Base-by-base conservation (phyloP, 2,888 invertebrate species). In the Chymomyza fuscimana region DNA sequence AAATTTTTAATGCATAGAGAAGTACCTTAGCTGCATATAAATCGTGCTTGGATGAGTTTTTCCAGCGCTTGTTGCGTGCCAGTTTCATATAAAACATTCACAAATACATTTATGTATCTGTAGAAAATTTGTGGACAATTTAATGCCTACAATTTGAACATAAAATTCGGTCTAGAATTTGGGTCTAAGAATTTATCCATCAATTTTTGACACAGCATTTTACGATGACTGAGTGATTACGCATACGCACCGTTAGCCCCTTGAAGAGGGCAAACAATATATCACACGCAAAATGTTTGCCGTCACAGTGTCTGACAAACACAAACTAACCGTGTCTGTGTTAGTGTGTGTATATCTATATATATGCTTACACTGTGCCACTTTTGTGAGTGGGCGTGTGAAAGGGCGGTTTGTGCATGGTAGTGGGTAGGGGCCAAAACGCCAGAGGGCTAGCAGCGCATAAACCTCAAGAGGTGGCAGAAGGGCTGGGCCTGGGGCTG, bases 231-330 rank as follows among this genome's bases (percentile, higher is more conserved):
- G 40, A 46, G 3, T 46, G 40, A 46, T 46, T 72, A 73, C 78
- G 72, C 73, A 85, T 74, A 74, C 68, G 85, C 78, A 59, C 22
- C 29, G 25, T 75, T 46, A 2, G 40, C 40, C 40, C 40, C 12
- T 46, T 46, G 40, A 46, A 4, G 40, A 46, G 40, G 12, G 40
- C 40, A 46, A 46, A 46, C 40, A 46, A 46, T 46, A 12, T 46
- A 46, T 46, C 40, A 46, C 40, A 46, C 40, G 40, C 52, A 19
- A 32, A 50, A 16, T 60, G 52, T 65, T 65, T 69, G 82, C 77
- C 87, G 83, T 73, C 87, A 71, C 65, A 67, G n/a, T n/a, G 86
- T 87, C 60, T 72, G 40, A 74, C 63, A 25, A 58, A 58, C 9
- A 22, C 9, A 16, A 16, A 54, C 52, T 19, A 16, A 54, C 7